Evolutionary conservation across 2,888 invertebrate genomes (phyloP).

Genomic region (Labia minor): DNA sequence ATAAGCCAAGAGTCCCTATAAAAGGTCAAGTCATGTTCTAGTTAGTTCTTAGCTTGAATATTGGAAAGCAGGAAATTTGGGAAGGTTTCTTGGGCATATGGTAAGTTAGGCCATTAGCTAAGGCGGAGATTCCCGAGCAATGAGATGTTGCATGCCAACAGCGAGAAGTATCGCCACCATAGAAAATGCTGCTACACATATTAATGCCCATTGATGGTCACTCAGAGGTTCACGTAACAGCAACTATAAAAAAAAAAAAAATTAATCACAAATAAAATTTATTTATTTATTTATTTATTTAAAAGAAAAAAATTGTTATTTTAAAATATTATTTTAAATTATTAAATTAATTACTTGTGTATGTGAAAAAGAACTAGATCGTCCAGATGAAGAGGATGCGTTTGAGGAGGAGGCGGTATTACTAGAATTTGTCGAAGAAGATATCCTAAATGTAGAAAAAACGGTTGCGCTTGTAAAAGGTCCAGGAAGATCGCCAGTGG

Average conservation of each 20-base stretch:
- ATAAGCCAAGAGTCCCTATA: constrained; percentile 7
- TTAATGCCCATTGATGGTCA: constrained; percentile 52
- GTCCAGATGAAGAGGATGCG: constrained; percentile 13
- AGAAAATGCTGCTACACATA: constrained; percentile 50
- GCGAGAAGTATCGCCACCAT: constrained; percentile 51
- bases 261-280: too few relatives aligned
- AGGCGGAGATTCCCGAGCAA: constrained; percentile 22
- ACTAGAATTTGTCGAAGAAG: constrained; percentile 25
- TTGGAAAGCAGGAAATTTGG: background rate
- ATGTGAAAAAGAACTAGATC: background rate
- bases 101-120: background rate
- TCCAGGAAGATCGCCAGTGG: constrained; percentile 51
- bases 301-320: too few relatives aligned
- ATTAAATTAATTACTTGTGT: background rate
- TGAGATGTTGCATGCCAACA: constrained; percentile 46
- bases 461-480: constrained; percentile 57
- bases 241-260: background rate
- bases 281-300: too few relatives aligned
- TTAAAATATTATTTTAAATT: background rate
- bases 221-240: constrained; percentile 35
- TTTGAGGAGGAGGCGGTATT: background rate
- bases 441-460: constrained; percentile 40
- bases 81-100: background rate
- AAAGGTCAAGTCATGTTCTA: background rate
- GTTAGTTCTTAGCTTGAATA: background rate